Percentiles rank a stretch among this genome's conserved stretches.
Conservation (phyloP, 2,113 vertebrate species). For the Leptocoma aspasia region DNA sequence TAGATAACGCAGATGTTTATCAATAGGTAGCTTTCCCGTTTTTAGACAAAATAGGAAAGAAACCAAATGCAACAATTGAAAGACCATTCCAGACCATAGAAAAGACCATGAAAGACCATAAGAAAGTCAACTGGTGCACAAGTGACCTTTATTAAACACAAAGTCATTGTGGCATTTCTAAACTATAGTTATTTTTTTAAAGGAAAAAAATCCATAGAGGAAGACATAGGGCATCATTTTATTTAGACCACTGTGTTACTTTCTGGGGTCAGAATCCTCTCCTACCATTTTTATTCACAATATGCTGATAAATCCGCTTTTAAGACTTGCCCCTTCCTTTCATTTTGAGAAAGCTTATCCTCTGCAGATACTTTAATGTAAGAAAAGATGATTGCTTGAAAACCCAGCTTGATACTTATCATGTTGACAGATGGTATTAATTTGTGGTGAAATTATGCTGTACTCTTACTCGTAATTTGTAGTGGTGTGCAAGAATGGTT, state of each 20-base stretch:
- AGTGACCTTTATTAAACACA: not conserved
- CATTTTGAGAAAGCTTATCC: not conserved
- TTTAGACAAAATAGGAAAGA: not conserved
- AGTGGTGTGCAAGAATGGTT: too few species aligned
- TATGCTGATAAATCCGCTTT: not conserved
- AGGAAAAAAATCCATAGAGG: not conserved
- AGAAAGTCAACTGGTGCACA: not conserved
- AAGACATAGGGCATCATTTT: not conserved
- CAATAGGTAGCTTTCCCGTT: not conserved
- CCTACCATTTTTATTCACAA: not conserved
- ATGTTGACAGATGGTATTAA: conserved; percentile 11
- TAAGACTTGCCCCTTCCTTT: not conserved
- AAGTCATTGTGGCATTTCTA: not conserved
- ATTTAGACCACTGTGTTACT: not conserved
- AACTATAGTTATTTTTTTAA: not conserved
- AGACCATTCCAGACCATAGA: not conserved
- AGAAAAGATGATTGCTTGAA: not conserved
- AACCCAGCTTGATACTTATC: not conserved
- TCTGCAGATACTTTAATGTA: not conserved
- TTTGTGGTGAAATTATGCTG: not conserved
- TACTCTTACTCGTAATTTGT: not conserved
- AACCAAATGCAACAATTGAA: not conserved
- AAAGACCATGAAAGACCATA: not conserved
- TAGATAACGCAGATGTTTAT: not conserved
- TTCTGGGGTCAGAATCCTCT: not conserved